Conservation (phyloP, 2,797 vertebrate species). For the Poliocrania exsul region DNA sequence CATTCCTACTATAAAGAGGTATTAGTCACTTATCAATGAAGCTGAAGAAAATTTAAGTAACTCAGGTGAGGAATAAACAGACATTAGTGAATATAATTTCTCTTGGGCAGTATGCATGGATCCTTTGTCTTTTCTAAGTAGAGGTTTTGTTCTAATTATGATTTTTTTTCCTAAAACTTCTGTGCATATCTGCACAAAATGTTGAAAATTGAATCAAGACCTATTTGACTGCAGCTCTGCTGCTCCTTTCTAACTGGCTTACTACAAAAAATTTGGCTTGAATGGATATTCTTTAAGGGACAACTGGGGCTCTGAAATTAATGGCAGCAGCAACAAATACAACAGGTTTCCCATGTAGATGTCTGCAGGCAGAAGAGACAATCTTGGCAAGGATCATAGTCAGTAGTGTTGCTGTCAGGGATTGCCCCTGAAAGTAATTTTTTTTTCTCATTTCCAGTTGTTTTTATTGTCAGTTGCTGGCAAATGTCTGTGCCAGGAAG, state of each 20-base stretch:
- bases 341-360: not conserved
- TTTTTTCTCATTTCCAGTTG: slow-evolving; percentile 15
- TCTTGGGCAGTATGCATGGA: not conserved
- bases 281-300: not conserved
- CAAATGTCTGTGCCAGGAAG: slow-evolving; percentile 54
- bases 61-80: not conserved
- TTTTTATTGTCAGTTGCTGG: slow-evolving; percentile 59
- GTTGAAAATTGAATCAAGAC: not conserved
- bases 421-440: slow-evolving; percentile 49
- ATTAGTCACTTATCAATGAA: not conserved
- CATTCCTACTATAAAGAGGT: not conserved
- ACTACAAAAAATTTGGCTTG: not conserved
- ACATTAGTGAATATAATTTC: not conserved
- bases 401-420: not conserved
- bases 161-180: not conserved
- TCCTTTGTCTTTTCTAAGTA: not conserved
- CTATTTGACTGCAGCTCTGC: not conserved
- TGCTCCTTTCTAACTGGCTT: not conserved
- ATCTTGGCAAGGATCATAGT: slow-evolving; percentile 22
- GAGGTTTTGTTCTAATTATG: not conserved
- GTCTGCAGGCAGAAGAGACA: slow-evolving; percentile 14
- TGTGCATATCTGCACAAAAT: not conserved
- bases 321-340: not conserved
- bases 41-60: not conserved
- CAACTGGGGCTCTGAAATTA: not conserved